Evolutionary conservation across 2,888 invertebrate genomes (phyloP), one percentile per base, ranked within the genome.

Genomic region (Cheilosia vulpina): DNA sequence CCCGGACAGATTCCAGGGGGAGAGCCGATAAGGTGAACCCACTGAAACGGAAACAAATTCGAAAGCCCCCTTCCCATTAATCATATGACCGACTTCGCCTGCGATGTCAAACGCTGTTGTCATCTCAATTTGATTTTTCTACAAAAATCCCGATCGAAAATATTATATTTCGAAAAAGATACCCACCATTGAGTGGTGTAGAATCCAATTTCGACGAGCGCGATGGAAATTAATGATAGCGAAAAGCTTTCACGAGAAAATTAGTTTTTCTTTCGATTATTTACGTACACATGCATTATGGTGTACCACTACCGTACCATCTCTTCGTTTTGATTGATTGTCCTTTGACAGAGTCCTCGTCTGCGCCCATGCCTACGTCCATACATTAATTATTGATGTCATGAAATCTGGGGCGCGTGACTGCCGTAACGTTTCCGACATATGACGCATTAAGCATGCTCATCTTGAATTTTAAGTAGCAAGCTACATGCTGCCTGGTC

Each of bases 321-420:
- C 41, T 45, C 19, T 21, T 13, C 9, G 31, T 77, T 82, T 82
- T 87, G 87, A 87, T 87, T 87, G 87, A 87, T 87, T 87, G 82
- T 87, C 82, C 72, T 82, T 68, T 60, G 68, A 69, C 68, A 57
- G 50, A 78, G 63, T 69, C 45, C 34, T 55, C 19, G 9, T 24
- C 19, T n/a, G 52, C 19, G 27, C 43, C 24, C 38, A 50, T 41
- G 43, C 19, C 41, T 5, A 21, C 45, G 41, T 50, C 43, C 60
- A 24, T 72, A 69, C 82, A 87, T 87, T 87, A 87, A 87, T 87
- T 87, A 87, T 82, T 87, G 87, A 87, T 87, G 87, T 87, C 87
- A 77, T 82, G 77, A 87, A 80, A 82, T 85, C 85, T 85, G 81
- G 82, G 87, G 82, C 87, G 87, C 87, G 87, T 87, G 87, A 87